These are phyloP conservation scores for Apostichopus parvimensis DNA, from an alignment of 35 echinoderm and acorn worm genomes.

Conservation along the genomic window DNA sequence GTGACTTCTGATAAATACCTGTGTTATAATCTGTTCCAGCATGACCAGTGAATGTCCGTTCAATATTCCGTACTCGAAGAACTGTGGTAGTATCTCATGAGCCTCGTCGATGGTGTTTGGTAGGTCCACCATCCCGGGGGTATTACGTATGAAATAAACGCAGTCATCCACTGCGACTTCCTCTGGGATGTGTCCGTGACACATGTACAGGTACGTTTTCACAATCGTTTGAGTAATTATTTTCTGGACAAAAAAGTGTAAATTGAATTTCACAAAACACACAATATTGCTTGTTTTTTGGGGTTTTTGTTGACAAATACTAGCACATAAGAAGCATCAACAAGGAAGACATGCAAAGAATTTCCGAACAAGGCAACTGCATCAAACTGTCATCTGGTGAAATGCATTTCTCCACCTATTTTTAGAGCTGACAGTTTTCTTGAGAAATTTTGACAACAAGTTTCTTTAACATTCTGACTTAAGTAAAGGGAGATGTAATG, in stretches of 20 bases:
- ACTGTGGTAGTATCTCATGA: slow-evolving; percentile 77
- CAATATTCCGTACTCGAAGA: slow-evolving; percentile 94
- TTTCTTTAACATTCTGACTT: too few relatives aligned
- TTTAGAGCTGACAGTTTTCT: too few relatives aligned
- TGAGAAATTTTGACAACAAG: too few relatives aligned
- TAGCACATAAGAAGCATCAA: too few relatives aligned
- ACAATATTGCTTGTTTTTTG: too few relatives aligned
- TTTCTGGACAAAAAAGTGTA: slow-evolving; percentile 62
- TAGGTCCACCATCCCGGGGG: slow-evolving; percentile 94
- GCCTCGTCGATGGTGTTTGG: slow-evolving; percentile 93
- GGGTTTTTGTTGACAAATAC: too few relatives aligned
- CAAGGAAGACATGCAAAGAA: too few relatives aligned
- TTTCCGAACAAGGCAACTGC: too few relatives aligned
- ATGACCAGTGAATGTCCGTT: slow-evolving; percentile 85
- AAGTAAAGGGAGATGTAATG: too few relatives aligned
- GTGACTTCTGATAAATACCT: slow-evolving; percentile 52
- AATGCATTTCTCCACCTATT: too few relatives aligned
- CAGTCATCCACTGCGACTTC: slow-evolving; percentile 84
- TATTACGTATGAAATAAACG: slow-evolving; percentile 93
- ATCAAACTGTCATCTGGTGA: too few relatives aligned
- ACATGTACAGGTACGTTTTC: slow-evolving; percentile 83
- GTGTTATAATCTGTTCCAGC: slow-evolving; percentile 90
- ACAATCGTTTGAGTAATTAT: slow-evolving; percentile 78
- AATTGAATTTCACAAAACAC: too few relatives aligned
- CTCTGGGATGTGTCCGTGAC: slow-evolving; percentile 85